Base-by-base conservation (phyloP, 92 coral and sea anemone species). In the Porites lobata region DNA sequence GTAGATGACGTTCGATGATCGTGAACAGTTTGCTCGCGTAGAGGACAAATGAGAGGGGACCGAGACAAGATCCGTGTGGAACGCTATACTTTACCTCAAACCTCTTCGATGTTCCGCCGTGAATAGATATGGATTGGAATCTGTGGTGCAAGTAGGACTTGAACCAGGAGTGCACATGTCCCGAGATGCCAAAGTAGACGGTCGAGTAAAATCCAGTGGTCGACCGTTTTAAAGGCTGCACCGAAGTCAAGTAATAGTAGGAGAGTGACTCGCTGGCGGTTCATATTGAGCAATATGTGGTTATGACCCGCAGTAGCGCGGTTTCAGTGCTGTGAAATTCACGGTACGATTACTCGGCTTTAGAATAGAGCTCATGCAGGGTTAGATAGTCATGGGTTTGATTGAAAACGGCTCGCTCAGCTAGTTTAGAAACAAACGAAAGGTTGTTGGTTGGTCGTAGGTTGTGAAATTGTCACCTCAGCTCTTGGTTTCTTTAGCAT, bases 381-480 rank as follows among this genome's bases (percentile, higher is more conserved):
- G 54, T 86, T 15, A 67, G 24, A 56, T 71, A 66, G 43, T 71
- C 73, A 57, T 72, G 86, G 62, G 85, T 86, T 56, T 66, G 85
- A 18, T 56, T 70, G 69, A 69, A 71, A 50, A 76, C 89, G 66
- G 52, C 84, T 15, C 77, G 74, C 52, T 85, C 83, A 18, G 64
- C 12, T 8, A 85, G 77, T 57, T 77, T 88, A 68, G 88, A 89
- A 71, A 78, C 84, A 65, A 89, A 83, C 53, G 88, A 52, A 69
- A 83, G 80, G 75, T 84, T 88, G 78, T 84, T 92, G 20, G 88
- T 87, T 50, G 92, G 91, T 53, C 84, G 89, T 19, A 90, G 91
- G 78, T 90, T 90, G 56, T 62, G 18, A 47, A 91, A 91, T 69
- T 69, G 74, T 75, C 50, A 52, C 83, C 57, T 90, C 93, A 61